These are phyloP conservation scores for Synergus laeviventris DNA, from an alignment of 2,888 invertebrate genomes.

Conservation along the genomic window DNA sequence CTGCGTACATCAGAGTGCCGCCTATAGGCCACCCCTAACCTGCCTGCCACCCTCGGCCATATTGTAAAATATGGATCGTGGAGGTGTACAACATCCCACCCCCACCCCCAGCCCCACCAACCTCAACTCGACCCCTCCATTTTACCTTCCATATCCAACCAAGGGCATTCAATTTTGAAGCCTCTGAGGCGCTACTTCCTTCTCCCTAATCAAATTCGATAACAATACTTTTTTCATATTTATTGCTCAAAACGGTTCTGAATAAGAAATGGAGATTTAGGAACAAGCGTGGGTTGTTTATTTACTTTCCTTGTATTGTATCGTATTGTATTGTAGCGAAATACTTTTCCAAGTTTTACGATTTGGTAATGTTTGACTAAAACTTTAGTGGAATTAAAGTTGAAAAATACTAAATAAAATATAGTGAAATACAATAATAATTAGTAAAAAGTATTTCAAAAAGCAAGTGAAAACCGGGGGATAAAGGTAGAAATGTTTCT, in stretches of 20 bases:
- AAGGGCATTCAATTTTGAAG: constrained; percentile 48
- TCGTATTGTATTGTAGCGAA: too few species aligned
- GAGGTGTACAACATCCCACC: constrained; percentile 71
- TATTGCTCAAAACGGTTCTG: background rate
- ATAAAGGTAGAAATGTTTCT: too few species aligned
- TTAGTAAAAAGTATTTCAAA: too few species aligned
- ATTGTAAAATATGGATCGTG: constrained; percentile 76
- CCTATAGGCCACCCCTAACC: constrained; percentile 72
- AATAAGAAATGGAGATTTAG: background rate
- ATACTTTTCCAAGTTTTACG: too few species aligned
- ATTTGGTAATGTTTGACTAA: too few species aligned
- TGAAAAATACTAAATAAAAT: too few species aligned
- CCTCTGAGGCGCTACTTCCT: constrained; percentile 18
- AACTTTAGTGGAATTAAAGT: too few species aligned
- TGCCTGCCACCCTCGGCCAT: constrained; percentile 69
- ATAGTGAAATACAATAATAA: too few species aligned
- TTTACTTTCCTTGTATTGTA: too few species aligned
- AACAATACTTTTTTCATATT: background rate
- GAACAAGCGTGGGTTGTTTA: too few species aligned
- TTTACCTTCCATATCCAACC: constrained; percentile 35
- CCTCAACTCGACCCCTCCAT: constrained; percentile 43
- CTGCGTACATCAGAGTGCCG: constrained; percentile 74
- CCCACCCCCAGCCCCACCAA: constrained; percentile 52
- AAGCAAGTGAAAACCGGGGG: too few species aligned
- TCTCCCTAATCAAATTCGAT: background rate